phyloP scores from a whole-genome alignment of 1,140 invertebrate genomes.

The Alviniconcha marisindica region DNA sequence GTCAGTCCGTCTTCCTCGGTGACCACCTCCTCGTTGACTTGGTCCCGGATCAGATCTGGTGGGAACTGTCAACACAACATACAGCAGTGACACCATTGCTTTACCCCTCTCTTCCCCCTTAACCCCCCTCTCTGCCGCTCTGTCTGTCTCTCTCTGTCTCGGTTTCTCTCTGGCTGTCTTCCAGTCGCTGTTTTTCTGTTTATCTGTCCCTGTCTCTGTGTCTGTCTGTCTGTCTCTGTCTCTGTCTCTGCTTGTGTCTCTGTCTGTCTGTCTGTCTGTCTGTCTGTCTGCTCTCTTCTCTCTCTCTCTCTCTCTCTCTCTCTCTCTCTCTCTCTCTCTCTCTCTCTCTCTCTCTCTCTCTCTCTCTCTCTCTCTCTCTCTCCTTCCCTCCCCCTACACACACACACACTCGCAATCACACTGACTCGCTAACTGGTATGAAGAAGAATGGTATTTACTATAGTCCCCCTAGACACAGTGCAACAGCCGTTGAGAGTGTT shows the following conservation, averaged over 20 bases:
- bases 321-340: not conserved
- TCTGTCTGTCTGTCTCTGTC: not conserved
- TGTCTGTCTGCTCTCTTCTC: not conserved
- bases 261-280: not conserved
- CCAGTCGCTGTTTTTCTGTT: not conserved
- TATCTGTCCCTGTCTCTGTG: not conserved
- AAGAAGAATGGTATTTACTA: too few species aligned
- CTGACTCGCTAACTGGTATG: too few species aligned
- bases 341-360: not conserved
- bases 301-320: not conserved
- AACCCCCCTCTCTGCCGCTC: not conserved
- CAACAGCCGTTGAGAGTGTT: too few species aligned
- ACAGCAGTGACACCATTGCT: not conserved
- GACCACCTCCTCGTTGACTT: slow-evolving; percentile 11
- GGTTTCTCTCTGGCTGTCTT: not conserved
- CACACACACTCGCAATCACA: too few species aligned
- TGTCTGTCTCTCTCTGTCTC: not conserved
- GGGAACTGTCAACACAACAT: slow-evolving; percentile 23
- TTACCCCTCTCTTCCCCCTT: not conserved
- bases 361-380: not conserved
- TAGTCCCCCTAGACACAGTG: too few species aligned
- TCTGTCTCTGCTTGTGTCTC: not conserved
- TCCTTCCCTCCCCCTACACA: too few species aligned
- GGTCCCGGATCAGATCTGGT: not conserved
- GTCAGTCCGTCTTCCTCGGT: not conserved